phyloP scores from a whole-genome alignment of 1,140 invertebrate species.

The Hestina assimilis region DNA sequence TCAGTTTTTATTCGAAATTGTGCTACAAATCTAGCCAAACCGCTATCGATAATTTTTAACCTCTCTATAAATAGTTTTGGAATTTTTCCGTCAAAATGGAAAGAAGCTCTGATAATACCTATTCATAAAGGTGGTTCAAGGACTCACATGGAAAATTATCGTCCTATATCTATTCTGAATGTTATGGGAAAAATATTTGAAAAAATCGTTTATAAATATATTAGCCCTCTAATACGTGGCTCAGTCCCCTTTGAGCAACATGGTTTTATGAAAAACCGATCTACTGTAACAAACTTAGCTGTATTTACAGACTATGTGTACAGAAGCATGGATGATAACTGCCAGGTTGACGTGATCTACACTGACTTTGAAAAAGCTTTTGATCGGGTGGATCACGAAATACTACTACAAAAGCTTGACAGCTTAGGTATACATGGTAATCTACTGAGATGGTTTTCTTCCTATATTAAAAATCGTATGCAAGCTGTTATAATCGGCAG shows the following conservation, averaged over 20 bases:
- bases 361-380: conserved; percentile 30
- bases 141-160: conserved; percentile 16
- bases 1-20: conserved; percentile 15
- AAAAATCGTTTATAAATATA: conserved; percentile 19
- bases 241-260: conserved; percentile 20
- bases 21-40: conserved; percentile 12
- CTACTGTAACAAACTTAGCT: conserved; percentile 16
- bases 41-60: conserved; percentile 13
- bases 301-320: conserved; percentile 4
- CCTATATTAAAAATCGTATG: conserved; percentile 18
- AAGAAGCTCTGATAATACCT: conserved; percentile 24
- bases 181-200: conserved; percentile 23
- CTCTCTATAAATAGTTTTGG: conserved; percentile 13
- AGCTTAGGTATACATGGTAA: conserved; percentile 18
- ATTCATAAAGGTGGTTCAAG: conserved; percentile 25
- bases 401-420: conserved; percentile 18
- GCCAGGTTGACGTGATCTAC: conserved; percentile 14
- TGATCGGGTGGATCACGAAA: conserved; percentile 24
- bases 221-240: conserved; percentile 8
- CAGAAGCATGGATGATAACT: conserved; percentile 4
- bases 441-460: conserved; percentile 20
- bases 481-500: conserved; percentile 18
- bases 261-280: conserved; percentile 25
- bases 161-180: conserved; percentile 23
- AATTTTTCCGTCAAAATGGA: neutral